These are phyloP conservation scores for Drosophila nigromelanica DNA, from an alignment of 1,140 invertebrate species.

Conservation along the genomic window DNA sequence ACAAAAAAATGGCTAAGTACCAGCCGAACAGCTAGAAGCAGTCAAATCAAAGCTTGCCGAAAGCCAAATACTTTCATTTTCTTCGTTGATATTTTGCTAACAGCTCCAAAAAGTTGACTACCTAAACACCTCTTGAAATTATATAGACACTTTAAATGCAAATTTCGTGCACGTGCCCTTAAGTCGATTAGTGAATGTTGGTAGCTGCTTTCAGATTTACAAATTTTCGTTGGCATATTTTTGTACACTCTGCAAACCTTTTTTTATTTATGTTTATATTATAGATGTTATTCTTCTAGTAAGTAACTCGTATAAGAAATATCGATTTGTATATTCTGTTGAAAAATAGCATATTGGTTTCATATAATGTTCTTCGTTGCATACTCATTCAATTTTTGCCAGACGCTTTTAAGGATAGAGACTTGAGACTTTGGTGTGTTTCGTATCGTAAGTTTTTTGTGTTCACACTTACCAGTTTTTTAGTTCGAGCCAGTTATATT, in stretches of 20 bases:
- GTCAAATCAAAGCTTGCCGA: not conserved
- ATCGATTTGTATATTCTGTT: too few relatives aligned
- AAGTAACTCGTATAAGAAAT: too few relatives aligned
- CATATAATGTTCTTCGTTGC: too few relatives aligned
- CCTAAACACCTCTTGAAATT: slow-evolving; percentile 21
- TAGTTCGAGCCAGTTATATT: too few relatives aligned
- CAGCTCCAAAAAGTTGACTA: not conserved
- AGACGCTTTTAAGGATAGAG: too few relatives aligned
- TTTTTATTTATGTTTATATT: not conserved
- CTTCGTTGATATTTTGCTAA: not conserved
- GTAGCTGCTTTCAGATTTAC: slow-evolving; percentile 20
- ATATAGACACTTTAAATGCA: slow-evolving; percentile 18
- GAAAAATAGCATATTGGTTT: too few relatives aligned
- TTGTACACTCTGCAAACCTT: not conserved
- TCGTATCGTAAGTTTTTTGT: too few relatives aligned
- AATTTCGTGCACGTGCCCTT: slow-evolving; percentile 34
- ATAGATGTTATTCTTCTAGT: too few relatives aligned
- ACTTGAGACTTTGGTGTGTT: too few relatives aligned
- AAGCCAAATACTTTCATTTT: slow-evolving; percentile 31
- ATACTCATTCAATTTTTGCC: too few relatives aligned
- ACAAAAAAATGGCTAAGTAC: not conserved
- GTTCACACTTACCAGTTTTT: too few relatives aligned
- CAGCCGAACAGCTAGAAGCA: not conserved
- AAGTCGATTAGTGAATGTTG: slow-evolving; percentile 22
- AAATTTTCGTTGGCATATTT: not conserved